Evolutionary conservation across 2,113 vertebrate genomes (phyloP), one percentile per base, ranked within the genome.

Genomic region (Saguinus midas): DNA sequence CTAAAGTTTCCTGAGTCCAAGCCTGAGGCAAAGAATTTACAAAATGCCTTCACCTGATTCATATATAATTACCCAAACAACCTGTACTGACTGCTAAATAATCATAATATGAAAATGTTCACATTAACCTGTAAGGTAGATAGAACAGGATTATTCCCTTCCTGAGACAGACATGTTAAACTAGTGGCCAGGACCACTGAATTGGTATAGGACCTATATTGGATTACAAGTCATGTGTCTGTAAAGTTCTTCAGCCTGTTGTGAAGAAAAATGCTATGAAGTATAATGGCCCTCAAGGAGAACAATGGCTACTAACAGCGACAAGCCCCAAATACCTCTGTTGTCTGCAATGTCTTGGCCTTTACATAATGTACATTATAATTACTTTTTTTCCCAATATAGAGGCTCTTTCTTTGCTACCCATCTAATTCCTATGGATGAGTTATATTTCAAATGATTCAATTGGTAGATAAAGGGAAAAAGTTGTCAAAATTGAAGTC

Each of bases 331-430:
- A 92, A 45, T 43, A 76, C 35, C 94, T 98, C 96, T 97, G 96
- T 89, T 96, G 94, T 58, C 97, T 97, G 97, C 79, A 97, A 76
- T 76, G 4, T 95, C 92, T 98, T 97, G 92, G 87, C 94, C 95
- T 97, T 84, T 96, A 96, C 29, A 93, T 97, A 40, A 95, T 96
- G 81, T 82, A 96, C 83, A 95, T 87, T 94, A 88, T 81, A 93
- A 96, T 86, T 40, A 48, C 72, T 87, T 92, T 29, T 29, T 94
- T 93, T 95, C 83, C 78, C n/a, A 86, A 23, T 45, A 27, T 27
- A 43, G 6, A 70, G 5, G 1, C 37, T 86, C 2, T 72, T 76
- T 75, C 5, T 76, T 76, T 84, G 25, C 55, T 83, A 93, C 86
- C 29, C 25, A 64, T 35, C 83, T 84, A 55, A 83, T 52, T 66